phyloP scores from a whole-genome alignment of 2,113 vertebrate genomes.

The Melanotaenia duboulayi region DNA sequence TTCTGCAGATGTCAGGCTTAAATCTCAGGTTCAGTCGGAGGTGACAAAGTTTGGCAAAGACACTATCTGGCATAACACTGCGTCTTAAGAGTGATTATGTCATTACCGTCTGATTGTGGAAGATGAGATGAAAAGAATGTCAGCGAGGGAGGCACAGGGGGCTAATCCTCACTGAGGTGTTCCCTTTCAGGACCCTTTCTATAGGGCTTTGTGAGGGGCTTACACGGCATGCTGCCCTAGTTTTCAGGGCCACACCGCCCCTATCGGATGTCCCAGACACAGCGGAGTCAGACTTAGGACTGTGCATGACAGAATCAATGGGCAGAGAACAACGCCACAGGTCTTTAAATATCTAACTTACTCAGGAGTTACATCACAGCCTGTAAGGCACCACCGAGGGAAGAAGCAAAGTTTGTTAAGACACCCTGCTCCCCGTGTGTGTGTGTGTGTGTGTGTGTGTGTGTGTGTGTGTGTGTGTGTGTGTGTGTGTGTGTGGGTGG shows the following conservation, averaged over 20 bases:
- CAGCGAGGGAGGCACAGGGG: constrained; percentile 62
- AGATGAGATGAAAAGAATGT: constrained; percentile 83
- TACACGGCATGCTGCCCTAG: constrained; percentile 81
- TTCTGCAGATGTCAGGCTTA: constrained; percentile 43
- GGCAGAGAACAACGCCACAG: constrained; percentile 77
- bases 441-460: not conserved
- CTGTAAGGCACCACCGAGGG: constrained; percentile 34
- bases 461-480: not conserved
- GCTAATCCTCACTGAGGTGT: constrained; percentile 84
- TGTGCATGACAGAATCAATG: constrained; percentile 84
- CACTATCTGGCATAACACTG: constrained; percentile 71
- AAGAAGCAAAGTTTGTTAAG: constrained; percentile 35
- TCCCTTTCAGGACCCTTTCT: constrained; percentile 84
- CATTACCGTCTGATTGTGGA: constrained; percentile 80
- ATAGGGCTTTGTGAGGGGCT: constrained; percentile 82
- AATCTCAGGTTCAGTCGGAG: constrained; percentile 63
- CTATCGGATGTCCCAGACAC: constrained; percentile 86
- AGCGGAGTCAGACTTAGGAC: constrained; percentile 80
- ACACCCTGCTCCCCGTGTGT: too few species aligned
- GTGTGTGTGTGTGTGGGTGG: not conserved
- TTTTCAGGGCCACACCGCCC: constrained; percentile 77
- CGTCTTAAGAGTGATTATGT: constrained; percentile 81
- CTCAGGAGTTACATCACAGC: constrained; percentile 82
- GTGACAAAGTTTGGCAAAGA: constrained; percentile 75
- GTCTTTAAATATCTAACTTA: constrained; percentile 82